A percentile compares a stretch with the other conserved stretches of the same genome.
These are phyloP conservation scores for Tenualosa thibaudeaui DNA, from an alignment of 2,797 vertebrate genomes.

Conservation along the genomic window DNA sequence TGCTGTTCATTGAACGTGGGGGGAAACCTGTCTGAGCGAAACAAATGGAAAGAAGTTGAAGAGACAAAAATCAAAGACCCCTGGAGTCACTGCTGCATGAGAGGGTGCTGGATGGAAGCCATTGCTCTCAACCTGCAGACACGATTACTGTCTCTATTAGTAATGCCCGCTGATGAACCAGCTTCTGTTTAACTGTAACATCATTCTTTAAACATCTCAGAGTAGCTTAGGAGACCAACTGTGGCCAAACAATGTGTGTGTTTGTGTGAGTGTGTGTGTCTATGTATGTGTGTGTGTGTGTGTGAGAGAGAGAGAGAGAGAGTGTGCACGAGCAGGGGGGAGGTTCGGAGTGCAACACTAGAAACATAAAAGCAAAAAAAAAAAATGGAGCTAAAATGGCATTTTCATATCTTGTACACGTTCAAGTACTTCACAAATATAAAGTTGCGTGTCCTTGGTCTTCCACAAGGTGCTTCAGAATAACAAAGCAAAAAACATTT, in stretches of 20 bases:
- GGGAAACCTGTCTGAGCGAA: background rate
- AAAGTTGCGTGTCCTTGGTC: background rate
- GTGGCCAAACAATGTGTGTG: background rate
- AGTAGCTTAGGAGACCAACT: background rate
- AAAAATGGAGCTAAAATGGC: background rate
- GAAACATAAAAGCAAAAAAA: background rate
- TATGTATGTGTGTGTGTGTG: conserved; percentile 2
- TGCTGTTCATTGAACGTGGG: background rate
- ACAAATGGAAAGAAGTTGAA: background rate
- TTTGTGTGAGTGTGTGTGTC: background rate
- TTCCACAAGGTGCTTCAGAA: background rate
- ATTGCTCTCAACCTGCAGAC: background rate
- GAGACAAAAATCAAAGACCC: background rate
- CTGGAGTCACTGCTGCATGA: background rate
- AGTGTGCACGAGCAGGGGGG: background rate
- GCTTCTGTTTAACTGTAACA: background rate
- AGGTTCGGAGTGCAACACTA: background rate
- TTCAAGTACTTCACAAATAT: conserved; percentile 21
- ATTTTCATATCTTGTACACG: background rate
- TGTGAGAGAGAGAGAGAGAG: background rate
- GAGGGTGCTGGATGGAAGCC: background rate
- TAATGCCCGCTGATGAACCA: background rate
- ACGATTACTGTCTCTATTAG: background rate
- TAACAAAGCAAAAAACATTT: background rate
- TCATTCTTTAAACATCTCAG: background rate